Evolutionary conservation across 2,797 vertebrate genomes (phyloP), one percentile per base, ranked within the genome.

Genomic region (Chelon labrosus): DNA sequence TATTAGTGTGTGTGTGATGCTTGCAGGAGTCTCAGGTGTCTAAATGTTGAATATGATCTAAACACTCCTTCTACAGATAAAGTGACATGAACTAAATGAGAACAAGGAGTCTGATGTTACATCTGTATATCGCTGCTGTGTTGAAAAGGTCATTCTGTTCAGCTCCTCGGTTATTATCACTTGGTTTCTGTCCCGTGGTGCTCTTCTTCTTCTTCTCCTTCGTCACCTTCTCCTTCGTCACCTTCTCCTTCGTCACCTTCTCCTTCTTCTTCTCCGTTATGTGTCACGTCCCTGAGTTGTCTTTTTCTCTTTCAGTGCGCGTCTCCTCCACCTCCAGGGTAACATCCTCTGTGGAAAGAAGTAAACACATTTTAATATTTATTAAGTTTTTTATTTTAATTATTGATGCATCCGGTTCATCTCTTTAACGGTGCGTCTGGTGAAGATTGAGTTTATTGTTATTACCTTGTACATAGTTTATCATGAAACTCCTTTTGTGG

Each of bases 341-440:
- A 75, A 85, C 41, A 44, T 87, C 80, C 53, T 78, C 50, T 76
- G 81, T 92, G 58, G 7, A 65, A 42, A 77, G 13, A 70, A 61
- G 3, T 7, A 53, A 71, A 70, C 39, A 69, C n/a, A 76, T 35
- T 35, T 35, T 35, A 35, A 35, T 35, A 35, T 35, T 7, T 35
- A 35, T 35, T 8, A 0, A 35, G 7, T 35, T 7, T 7, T 35
- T 35, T 2, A 35, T 35, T 35, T 35, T 35, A 35, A 35, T 35
- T 35, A 35, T 35, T 35, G 31, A 35, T 35, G 31, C 31, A 35
- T 35, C 31, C 31, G 1, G 31, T 35, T 35, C 3, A 8, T 35
- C 31, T 35, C 31, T 35, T 8, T 35, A 35, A 35, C 2, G 31
- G 7, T 35, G 6, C 5, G 31, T 35, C 31, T 35, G 31, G 31